Conservation (phyloP, 2,888 invertebrate species). For the Acholoe squamosa region DNA sequence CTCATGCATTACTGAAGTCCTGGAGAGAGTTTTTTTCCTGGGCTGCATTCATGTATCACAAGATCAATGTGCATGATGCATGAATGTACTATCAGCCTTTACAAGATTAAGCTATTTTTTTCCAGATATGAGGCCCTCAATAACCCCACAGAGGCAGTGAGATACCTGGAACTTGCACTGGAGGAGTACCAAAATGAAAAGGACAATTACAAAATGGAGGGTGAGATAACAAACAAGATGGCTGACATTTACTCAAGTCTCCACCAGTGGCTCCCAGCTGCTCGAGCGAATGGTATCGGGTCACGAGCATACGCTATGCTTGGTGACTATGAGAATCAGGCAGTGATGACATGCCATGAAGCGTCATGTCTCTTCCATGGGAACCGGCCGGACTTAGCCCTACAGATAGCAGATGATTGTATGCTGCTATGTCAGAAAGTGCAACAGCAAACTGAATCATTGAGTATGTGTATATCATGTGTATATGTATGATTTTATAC, state of each 20-base stretch:
- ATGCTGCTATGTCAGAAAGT: constrained; percentile 67
- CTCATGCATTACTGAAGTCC: too few relatives aligned
- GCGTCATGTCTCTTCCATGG: constrained; percentile 63
- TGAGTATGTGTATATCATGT: not conserved
- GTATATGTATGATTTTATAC: too few relatives aligned
- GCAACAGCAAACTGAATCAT: not conserved
- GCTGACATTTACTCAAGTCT: constrained; percentile 64
- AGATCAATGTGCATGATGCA: too few relatives aligned
- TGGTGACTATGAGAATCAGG: constrained; percentile 68
- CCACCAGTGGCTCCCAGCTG: constrained; percentile 64
- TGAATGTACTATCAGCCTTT: too few relatives aligned
- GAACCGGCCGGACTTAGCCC: constrained; percentile 56
- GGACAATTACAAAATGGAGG: constrained; percentile 72
- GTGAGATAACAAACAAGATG: constrained; percentile 69
- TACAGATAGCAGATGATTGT: constrained; percentile 66
- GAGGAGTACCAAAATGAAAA: constrained; percentile 73
- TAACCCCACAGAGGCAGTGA: constrained; percentile 71
- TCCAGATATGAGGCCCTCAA: constrained; percentile 72
- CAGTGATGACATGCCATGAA: constrained; percentile 68
- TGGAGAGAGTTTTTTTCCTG: too few relatives aligned
- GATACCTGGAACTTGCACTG: constrained; percentile 74
- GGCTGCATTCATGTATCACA: too few relatives aligned
- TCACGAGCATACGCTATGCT: constrained; percentile 69
- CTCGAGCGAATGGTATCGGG: constrained; percentile 66
- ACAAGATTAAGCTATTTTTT: too few relatives aligned